Conservation (phyloP, 2,113 vertebrate genomes). For the Nannobrachium achirus region DNA sequence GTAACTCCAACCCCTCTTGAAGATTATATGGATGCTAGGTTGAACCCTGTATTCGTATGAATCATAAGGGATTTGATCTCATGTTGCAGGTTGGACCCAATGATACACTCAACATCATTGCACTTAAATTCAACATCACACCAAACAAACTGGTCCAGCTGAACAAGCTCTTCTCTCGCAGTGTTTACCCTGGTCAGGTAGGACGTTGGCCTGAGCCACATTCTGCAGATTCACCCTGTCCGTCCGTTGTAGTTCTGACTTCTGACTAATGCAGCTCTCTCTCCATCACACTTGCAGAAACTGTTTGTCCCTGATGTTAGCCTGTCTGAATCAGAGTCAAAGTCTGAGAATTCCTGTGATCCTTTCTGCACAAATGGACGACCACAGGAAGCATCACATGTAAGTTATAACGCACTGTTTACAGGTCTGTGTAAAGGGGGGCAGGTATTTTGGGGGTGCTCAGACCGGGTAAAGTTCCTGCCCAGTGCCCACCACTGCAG, state of each 20-base stretch:
- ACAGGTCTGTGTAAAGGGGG: not conserved
- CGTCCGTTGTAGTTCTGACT: not conserved
- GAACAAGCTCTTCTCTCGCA: constrained; percentile 93
- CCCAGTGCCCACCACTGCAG: no score
- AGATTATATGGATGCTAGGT: not conserved
- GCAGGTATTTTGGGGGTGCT: no score
- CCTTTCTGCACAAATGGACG: constrained; percentile 74
- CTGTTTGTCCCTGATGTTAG: constrained; percentile 90
- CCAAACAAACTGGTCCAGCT: constrained; percentile 96
- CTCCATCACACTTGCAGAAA: constrained; percentile 74
- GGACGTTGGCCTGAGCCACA: constrained; percentile 10
- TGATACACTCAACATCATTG: constrained; percentile 94
- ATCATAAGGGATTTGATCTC: not conserved
- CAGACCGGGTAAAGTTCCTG: no score
- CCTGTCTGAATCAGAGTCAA: constrained; percentile 66
- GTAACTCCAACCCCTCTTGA: no score
- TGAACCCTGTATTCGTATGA: not conserved
- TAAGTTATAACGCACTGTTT: constrained; percentile 64
- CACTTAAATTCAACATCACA: constrained; percentile 94
- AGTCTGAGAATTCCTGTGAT: constrained; percentile 46
- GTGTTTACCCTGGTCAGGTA: constrained; percentile 95
- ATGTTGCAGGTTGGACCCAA: constrained; percentile 84
- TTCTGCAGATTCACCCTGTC: not conserved
- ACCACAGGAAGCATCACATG: constrained; percentile 81
- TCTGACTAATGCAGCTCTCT: not conserved